Evolutionary conservation across 64 coral and sea anemone genomes (phyloP), one percentile per base, ranked within the genome.

Genomic region (Anthopleura sola): DNA sequence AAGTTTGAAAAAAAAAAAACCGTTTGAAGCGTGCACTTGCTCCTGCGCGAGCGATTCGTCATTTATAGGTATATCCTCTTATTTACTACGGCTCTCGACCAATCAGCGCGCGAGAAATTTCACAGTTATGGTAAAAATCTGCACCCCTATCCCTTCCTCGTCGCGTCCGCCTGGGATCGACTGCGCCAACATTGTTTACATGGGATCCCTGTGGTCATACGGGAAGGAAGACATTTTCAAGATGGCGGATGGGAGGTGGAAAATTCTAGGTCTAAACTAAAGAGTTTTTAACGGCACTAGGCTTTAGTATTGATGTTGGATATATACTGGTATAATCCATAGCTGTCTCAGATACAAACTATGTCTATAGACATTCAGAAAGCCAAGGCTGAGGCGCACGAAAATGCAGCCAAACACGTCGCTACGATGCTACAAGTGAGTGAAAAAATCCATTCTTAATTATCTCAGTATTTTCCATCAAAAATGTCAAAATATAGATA

Each of bases 301-400:
- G 66, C 10, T 9, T 29, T 29, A 71, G 28, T 5, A 71, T 32
- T 71, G 13, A 7, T 71, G 13, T 15, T 11, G 34, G 14, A 32
- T 71, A 32, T 34, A 71, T 28, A 34, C 66, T 12, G 3, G 0
- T 32, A 32, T 32, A 32, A 34, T 14, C n/a, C 15, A 13, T 33
- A 71, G 44, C 8, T 79, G 9, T n/a, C 39, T 44, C 20, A 13
- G 5, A 17, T 79, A 4, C 3, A 55, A 17, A 84, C 39, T 31
- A 96, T 96, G 94, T 96, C 94, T 2, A 83, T 96, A 16, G 94
- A 96, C 84, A 85, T 96, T 57, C 94, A 96, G 74, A 96, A 92
- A 55, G 91, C 90, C 14, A 92, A 92, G 37, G 90, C 90, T 14
- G 94, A 96, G 81, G 94, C 94, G 14, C 94, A 96, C 46, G 94